Evolutionary conservation across 1,140 invertebrate genomes (phyloP), one percentile per base, ranked within the genome.

Genomic region (Mycetomoellerius zeteki): DNA sequence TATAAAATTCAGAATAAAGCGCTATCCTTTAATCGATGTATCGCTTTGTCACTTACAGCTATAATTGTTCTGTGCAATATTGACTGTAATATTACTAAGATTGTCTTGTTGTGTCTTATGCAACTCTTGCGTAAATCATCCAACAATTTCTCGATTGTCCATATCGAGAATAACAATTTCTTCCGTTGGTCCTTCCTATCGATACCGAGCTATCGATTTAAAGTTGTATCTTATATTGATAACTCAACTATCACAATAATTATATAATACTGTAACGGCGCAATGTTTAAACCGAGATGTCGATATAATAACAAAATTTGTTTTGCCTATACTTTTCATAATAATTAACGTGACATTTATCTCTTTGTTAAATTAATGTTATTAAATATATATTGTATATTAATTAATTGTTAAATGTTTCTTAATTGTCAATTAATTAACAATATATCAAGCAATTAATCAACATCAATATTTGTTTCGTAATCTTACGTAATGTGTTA

Each of bases 101-200:
- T 84, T 84, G 80, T 84, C 80, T 84, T 60, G 62, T 37, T 71
- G 37, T 84, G 12, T 84, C 80, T 62, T 75, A 73, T 84, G 69
- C 69, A 75, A 84, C 14, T 73, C 33, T 84, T 60, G 69, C 65
- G 69, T 84, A 84, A 84, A 84, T 75, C 80, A 75, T 84, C 80
- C 80, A 84, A 84, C 80, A 84, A 84, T 84, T 84, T 84, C 80
- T 43, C 80, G 69, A 75, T 73, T 27, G 4, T 84, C 2, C 1
- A 50, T 10, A 43, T 75, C 80, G 80, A 47, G 80, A 84, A 84
- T 84, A 84, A 84, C 80, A 84, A 73, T 84, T 84, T 75, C 69
- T 43, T 56, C 21, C 37, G 52, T 84, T 84, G 80, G 80, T 84
- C 80, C 80, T 73, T 62, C 24, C 80, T 75, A 84, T 37, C 77